phyloP scores from a whole-genome alignment of 2,888 invertebrate genomes.

The Drosophila eohydei region DNA sequence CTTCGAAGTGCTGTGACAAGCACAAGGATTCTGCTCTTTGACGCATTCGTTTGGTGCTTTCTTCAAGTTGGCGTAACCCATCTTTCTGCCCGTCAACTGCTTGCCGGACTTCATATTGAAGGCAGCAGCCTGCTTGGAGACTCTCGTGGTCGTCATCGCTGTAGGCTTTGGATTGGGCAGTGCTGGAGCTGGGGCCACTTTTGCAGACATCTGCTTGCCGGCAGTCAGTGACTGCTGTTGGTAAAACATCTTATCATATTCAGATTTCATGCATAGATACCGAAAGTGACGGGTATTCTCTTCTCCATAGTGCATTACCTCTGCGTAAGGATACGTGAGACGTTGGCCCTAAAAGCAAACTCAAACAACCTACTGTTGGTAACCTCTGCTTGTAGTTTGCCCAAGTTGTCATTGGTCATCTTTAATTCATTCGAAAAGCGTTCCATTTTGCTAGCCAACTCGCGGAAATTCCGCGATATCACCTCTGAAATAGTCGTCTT shows the following conservation, averaged over 20 bases:
- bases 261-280: slow-evolving; percentile 84
- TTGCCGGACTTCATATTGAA: slow-evolving; percentile 34
- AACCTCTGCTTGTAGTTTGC: slow-evolving; percentile 73
- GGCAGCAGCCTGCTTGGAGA: slow-evolving; percentile 33
- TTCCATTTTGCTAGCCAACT: slow-evolving; percentile 78
- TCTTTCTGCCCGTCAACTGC: slow-evolving; percentile 32
- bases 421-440: slow-evolving; percentile 74
- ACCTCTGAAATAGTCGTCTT: slow-evolving; percentile 80
- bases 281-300: slow-evolving; percentile 83
- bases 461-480: slow-evolving; percentile 78
- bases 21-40: slow-evolving; percentile 51
- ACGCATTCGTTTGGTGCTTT: slow-evolving; percentile 17
- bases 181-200: slow-evolving; percentile 24
- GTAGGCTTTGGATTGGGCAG: slow-evolving; percentile 11
- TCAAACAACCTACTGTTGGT: slow-evolving; percentile 73
- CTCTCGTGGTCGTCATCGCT: slow-evolving; percentile 7
- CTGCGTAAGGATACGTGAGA: slow-evolving; percentile 47
- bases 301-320: slow-evolving; percentile 82
- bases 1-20: slow-evolving; percentile 58
- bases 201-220: slow-evolving; percentile 36
- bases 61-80: slow-evolving; percentile 7
- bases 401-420: slow-evolving; percentile 67
- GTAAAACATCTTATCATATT: slow-evolving; percentile 84
- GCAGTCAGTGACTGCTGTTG: slow-evolving; percentile 80
- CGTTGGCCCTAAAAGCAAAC: not conserved